Evolutionary conservation across 2,113 vertebrate species (phyloP).

Genomic region (Catharus fuscescens): DNA sequence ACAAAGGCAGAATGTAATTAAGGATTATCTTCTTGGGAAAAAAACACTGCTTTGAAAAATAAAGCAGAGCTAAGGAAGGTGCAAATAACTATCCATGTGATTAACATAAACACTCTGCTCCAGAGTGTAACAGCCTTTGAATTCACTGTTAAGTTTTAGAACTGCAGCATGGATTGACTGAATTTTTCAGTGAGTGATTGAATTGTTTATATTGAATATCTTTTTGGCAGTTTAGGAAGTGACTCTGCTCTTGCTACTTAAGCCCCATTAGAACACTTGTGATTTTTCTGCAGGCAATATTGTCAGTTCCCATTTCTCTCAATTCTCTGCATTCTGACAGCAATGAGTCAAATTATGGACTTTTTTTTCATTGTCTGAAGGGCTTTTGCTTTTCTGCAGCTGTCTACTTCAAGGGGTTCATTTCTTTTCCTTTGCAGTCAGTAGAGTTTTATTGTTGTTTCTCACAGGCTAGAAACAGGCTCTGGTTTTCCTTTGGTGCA

Average conservation of each 20-base stretch:
- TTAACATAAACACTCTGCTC: not conserved
- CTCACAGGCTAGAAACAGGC: not conserved
- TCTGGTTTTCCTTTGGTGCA: conserved; percentile 12
- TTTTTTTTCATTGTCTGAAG: not conserved
- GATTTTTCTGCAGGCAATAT: conserved; percentile 1
- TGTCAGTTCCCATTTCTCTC: not conserved
- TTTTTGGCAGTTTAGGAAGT: conserved; percentile 20
- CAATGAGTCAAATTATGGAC: not conserved
- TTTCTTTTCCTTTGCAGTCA: not conserved
- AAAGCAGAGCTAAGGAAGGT: not conserved
- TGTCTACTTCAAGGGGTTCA: not conserved
- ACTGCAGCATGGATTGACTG: not conserved
- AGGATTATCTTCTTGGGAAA: not conserved
- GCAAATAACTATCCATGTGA: not conserved
- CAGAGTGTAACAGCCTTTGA: not conserved
- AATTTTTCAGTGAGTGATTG: not conserved
- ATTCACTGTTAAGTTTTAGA: not conserved
- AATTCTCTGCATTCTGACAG: conserved; percentile 20
- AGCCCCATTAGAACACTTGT: not conserved
- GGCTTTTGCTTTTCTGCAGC: not conserved
- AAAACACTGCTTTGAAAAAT: not conserved
- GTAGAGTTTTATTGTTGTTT: not conserved
- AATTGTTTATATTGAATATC: not conserved
- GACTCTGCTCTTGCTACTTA: not conserved
- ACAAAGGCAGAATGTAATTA: not conserved